A percentile compares a stretch with the other conserved stretches of the same genome.
These are phyloP conservation scores for Merops nubicus DNA, from an alignment of 2,113 vertebrate species.

Conservation along the genomic window DNA sequence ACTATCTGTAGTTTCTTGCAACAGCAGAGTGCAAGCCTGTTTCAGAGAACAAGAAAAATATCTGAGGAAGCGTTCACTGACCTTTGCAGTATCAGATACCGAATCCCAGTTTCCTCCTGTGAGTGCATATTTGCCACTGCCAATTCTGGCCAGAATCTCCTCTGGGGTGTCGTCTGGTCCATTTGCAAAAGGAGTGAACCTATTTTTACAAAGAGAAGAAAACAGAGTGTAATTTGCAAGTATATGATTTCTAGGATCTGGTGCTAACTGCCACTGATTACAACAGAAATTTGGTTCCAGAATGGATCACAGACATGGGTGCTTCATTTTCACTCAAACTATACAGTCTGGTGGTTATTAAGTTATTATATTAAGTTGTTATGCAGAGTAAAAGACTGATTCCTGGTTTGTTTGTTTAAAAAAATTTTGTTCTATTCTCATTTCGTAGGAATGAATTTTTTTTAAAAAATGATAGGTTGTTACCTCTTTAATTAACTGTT, in stretches of 20 bases:
- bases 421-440: neutral
- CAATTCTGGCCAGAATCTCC: slow-evolving; percentile 92
- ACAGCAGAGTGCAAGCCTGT: neutral
- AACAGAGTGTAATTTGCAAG: neutral
- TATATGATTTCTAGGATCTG: neutral
- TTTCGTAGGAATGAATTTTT: neutral
- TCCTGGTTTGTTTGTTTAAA: neutral
- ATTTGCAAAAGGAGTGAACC: slow-evolving; percentile 95
- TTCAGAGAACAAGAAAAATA: neutral
- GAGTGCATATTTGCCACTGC: slow-evolving; percentile 88
- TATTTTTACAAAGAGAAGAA: neutral
- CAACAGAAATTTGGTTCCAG: neutral
- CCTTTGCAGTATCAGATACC: slow-evolving; percentile 91
- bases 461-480: neutral
- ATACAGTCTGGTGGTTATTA: neutral
- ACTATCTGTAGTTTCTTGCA: neutral
- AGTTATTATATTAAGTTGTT: neutral
- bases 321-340: neutral
- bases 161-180: slow-evolving; percentile 91
- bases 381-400: neutral
- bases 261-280: neutral
- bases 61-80: slow-evolving; percentile 11
- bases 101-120: slow-evolving; percentile 94
- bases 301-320: neutral
- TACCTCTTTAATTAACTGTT: neutral